phyloP scores from a whole-genome alignment of 2,797 vertebrate genomes.

The Hippoglossus hippoglossus region DNA sequence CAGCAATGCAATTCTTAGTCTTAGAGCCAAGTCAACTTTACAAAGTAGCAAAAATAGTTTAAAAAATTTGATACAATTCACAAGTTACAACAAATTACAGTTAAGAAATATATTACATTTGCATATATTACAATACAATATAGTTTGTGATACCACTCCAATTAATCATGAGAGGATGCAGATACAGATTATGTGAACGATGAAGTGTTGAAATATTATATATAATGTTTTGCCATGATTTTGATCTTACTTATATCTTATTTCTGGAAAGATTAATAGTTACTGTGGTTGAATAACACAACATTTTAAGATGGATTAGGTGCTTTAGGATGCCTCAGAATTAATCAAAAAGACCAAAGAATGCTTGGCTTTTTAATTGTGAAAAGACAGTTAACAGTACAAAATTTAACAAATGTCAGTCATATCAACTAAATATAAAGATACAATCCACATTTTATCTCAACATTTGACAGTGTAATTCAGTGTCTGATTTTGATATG shows the following conservation, averaged over 20 bases:
- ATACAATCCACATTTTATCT: conserved; percentile 2
- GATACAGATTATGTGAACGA: background rate
- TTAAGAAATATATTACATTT: too few species aligned
- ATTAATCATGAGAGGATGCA: background rate
- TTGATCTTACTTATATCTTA: background rate
- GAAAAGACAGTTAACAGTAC: background rate
- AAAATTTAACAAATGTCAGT: background rate
- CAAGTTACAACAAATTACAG: too few species aligned
- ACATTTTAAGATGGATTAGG: too few species aligned
- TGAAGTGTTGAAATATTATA: background rate
- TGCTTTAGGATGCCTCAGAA: too few species aligned
- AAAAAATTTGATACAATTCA: too few species aligned
- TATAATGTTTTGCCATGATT: too few species aligned
- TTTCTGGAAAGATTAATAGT: too few species aligned
- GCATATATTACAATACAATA: too few species aligned
- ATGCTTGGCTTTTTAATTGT: background rate
- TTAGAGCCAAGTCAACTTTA: too few species aligned
- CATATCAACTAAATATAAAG: background rate
- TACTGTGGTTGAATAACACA: too few species aligned
- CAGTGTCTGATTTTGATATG: background rate
- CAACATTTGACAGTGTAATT: background rate
- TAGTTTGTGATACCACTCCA: background rate
- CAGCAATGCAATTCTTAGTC: too few species aligned
- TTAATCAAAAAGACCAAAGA: background rate
- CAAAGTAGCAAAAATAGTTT: too few species aligned